Evolutionary conservation across 1,140 invertebrate species (phyloP).

Genomic region (Venturia canescens): DNA sequence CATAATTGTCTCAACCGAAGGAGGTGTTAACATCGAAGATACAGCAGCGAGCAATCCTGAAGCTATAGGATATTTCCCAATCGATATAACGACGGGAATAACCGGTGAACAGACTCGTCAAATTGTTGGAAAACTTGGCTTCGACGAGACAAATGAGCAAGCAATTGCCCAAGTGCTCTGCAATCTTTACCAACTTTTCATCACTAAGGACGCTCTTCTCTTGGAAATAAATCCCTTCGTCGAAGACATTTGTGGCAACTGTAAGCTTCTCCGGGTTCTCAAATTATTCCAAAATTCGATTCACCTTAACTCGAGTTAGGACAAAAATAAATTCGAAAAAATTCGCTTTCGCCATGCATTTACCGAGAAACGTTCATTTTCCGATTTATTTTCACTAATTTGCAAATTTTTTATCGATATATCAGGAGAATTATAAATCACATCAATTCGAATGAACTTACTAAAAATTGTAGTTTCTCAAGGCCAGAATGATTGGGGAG

Average conservation of each 20-base stretch:
- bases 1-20: constrained; percentile 96
- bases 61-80: constrained; percentile 94
- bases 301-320: constrained; percentile 8
- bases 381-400: too few species aligned
- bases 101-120: constrained; percentile 85
- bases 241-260: constrained; percentile 91
- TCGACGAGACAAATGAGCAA: constrained; percentile 83
- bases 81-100: constrained; percentile 91
- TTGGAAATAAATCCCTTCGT: constrained; percentile 98
- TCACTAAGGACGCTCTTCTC: constrained; percentile 93
- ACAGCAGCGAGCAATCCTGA: constrained; percentile 94
- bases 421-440: too few species aligned
- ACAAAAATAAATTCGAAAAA: too few species aligned
- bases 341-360: too few species aligned
- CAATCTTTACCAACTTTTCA: constrained; percentile 93
- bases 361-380: too few species aligned
- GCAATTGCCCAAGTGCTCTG: constrained; percentile 87
- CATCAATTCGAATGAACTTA: too few species aligned
- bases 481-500: too few species aligned
- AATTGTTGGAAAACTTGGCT: constrained; percentile 88
- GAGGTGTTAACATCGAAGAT: constrained; percentile 98
- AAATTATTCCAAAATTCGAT: neutral
- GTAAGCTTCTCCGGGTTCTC: constrained; percentile 77
- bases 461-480: too few species aligned
- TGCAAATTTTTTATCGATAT: too few species aligned